A percentile compares a stretch with the other conserved stretches of the same genome.
Conservation (phyloP, 2,888 invertebrate species). For the Didymodactylos carnosus region DNA sequence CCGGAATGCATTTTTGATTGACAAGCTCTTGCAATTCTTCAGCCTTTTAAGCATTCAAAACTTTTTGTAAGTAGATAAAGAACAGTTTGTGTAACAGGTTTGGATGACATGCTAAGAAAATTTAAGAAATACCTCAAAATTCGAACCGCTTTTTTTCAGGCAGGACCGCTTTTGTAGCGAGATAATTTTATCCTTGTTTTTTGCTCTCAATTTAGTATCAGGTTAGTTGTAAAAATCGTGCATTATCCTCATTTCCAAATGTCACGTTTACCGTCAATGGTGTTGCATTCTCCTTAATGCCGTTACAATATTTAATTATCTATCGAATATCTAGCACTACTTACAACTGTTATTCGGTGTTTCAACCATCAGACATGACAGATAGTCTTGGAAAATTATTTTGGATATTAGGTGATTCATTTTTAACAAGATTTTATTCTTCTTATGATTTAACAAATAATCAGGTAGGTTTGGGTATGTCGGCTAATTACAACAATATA, state of each 20-base stretch:
- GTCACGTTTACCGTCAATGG: not conserved
- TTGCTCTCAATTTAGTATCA: too few species aligned
- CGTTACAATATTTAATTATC: not conserved
- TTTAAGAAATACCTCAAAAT: too few species aligned
- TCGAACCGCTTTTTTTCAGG: too few species aligned
- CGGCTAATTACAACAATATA: not conserved
- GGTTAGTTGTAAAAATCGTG: not conserved
- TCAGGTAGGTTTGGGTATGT: not conserved
- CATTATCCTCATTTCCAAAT: not conserved
- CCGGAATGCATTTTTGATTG: too few species aligned
- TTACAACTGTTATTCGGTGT: not conserved
- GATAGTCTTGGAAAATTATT: not conserved
- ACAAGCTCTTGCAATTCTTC: too few species aligned
- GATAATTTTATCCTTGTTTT: too few species aligned
- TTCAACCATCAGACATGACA: not conserved
- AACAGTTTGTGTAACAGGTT: too few species aligned
- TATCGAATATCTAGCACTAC: not conserved
- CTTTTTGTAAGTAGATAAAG: too few species aligned
- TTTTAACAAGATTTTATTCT: not conserved
- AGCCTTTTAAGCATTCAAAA: too few species aligned
- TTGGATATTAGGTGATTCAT: not conserved
- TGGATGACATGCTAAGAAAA: too few species aligned
- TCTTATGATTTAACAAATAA: not conserved
- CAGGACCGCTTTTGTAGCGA: too few species aligned
- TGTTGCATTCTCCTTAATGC: not conserved